A percentile compares a stretch with the other conserved stretches of the same genome.
These are phyloP conservation scores for Danio rerio DNA, from an alignment of 2,113 vertebrate genomes.

Conservation along the genomic window DNA sequence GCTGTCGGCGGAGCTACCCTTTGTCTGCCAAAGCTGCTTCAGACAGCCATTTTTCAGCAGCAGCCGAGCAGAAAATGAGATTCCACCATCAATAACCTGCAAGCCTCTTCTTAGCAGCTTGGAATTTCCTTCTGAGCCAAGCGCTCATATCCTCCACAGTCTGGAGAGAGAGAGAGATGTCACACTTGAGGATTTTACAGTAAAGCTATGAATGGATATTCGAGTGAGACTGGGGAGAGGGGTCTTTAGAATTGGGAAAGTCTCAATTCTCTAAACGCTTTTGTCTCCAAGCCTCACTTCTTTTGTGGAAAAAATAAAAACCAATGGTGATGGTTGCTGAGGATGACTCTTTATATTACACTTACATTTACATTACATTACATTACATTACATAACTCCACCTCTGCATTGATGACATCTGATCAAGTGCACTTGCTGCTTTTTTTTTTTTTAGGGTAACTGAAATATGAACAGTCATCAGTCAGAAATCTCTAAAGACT, in stretches of 20 bases:
- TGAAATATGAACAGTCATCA: too few species aligned
- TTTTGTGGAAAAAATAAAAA: slow-evolving; percentile 10
- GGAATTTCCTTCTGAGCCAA: slow-evolving; percentile 44
- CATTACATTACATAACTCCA: too few species aligned
- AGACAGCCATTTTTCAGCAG: slow-evolving; percentile 53
- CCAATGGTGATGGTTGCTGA: slow-evolving; percentile 6
- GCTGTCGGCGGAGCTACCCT: neutral
- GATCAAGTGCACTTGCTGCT: too few species aligned
- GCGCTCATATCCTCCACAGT: slow-evolving; percentile 23
- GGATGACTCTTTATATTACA: too few species aligned
- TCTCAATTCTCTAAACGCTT: neutral
- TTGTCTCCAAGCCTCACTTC: neutral
- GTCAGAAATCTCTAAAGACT: too few species aligned
- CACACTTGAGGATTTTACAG: neutral
- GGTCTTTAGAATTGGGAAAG: neutral
- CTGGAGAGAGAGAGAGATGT: slow-evolving; percentile 6
- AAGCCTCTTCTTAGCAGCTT: slow-evolving; percentile 18
- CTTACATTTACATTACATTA: too few species aligned
- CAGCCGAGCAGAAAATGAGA: slow-evolving; percentile 58
- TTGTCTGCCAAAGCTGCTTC: slow-evolving; percentile 33
- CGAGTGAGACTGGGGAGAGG: neutral
- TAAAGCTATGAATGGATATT: slow-evolving; percentile 12
- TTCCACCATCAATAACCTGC: slow-evolving; percentile 50
- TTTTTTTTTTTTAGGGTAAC: too few species aligned
- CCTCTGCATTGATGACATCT: neutral